phyloP scores from a whole-genome alignment of 2,113 vertebrate species.

The Manacus vitellinus region DNA sequence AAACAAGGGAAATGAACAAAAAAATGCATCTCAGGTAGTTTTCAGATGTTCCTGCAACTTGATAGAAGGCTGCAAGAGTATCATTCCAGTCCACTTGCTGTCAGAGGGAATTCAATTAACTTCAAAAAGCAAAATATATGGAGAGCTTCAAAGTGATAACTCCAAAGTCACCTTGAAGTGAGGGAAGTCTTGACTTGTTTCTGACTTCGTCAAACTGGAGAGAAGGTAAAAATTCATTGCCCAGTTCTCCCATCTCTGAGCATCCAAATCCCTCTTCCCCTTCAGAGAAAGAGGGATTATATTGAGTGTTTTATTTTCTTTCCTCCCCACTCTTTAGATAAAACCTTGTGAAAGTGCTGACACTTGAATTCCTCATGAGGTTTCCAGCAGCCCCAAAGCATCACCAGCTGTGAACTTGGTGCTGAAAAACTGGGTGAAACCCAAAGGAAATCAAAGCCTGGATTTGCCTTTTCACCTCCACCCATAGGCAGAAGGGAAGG shows the following conservation, averaged over 20 bases:
- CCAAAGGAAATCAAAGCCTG: neutral
- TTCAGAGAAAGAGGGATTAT: neutral
- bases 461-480: neutral
- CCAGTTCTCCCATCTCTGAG: neutral
- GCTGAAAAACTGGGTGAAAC: neutral
- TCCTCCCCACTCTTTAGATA: neutral
- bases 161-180: conserved; percentile 25
- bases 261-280: neutral
- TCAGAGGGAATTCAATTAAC: neutral
- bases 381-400: neutral
- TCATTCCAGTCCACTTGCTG: neutral
- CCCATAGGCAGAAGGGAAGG: neutral
- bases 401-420: neutral
- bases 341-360: neutral
- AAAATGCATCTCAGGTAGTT: neutral
- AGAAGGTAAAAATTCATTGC: neutral
- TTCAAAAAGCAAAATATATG: neutral
- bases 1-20: neutral
- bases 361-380: neutral
- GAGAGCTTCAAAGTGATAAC: neutral
- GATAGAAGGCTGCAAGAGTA: neutral
- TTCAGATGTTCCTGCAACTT: neutral
- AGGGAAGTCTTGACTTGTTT: neutral
- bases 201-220: neutral
- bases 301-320: neutral